Base-by-base conservation (phyloP, 2,113 vertebrate genomes). In the Copsychus sechellarum region DNA sequence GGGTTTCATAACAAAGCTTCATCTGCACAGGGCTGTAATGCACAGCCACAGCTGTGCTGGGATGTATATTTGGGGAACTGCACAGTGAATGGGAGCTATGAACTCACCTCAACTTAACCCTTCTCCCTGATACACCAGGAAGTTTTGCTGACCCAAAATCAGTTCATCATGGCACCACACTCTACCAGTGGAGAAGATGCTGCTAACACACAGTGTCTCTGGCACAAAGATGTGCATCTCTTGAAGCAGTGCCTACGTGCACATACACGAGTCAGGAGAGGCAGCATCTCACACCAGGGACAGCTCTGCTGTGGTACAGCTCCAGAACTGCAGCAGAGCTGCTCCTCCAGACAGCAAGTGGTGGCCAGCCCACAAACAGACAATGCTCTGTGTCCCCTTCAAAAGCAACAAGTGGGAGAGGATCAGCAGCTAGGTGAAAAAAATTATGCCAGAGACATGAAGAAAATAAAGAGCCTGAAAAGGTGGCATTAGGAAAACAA, bases 161-260 rank as follows among this genome's bases (percentile, higher is more conserved):
- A 21, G 25, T 16, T 51, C 36, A 38, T 50, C 38, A 29, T 0
- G 0, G 31, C 51, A 14, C 15, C 45, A 18, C 5, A 9, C 13
- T n/a, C 34, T 14, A 21, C 29, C 48, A 22, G 28, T 8, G 14
- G 26, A 19, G 57, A 33, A 56, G 33, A 29, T 26, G 26, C 29
- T 28, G 28, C 33, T 28, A 71, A 33, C 14, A 61, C 45, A 17
- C 8, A 20, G 22, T 1, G 0, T 18, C 36, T 65, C 36, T 2
- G 1, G 31, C 54, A 56, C 24, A 33, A 40, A 81, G 69, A 1
- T 28, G 15, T 45, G 23, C 20, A 50, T 21, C 23, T 78, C 40
- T 40, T 25, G 54, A 57, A 86, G 29, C 12, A 28, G 54, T 6
- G 2, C 17, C 40, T 36, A 42, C 8, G 6, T 66, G 38, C 18